These are phyloP conservation scores for Andrena bucephala DNA, from an alignment of 2,888 invertebrate species.

Conservation along the genomic window DNA sequence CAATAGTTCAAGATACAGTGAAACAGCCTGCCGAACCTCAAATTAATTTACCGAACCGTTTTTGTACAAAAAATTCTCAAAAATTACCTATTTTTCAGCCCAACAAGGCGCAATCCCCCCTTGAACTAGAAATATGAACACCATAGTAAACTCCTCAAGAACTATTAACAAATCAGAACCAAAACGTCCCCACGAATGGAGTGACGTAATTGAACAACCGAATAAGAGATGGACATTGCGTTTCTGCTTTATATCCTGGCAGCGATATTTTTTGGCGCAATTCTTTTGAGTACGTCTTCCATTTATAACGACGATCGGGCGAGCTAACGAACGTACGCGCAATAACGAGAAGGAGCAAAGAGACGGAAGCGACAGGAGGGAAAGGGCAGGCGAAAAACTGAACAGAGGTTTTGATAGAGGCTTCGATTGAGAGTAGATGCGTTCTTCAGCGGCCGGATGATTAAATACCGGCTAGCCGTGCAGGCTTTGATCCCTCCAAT, in stretches of 20 bases:
- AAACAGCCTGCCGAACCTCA: too few species aligned
- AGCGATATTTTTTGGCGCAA: too few species aligned
- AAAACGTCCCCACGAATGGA: too few species aligned
- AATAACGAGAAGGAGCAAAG: conserved; percentile 8
- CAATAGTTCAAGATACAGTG: too few species aligned
- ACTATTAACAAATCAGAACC: too few species aligned
- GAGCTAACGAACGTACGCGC: conserved; percentile 20
- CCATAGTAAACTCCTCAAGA: too few species aligned
- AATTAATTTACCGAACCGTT: too few species aligned
- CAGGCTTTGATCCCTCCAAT: conserved; percentile 76
- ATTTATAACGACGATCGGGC: conserved; percentile 6
- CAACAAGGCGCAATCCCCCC: too few species aligned
- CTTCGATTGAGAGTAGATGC: conserved; percentile 53
- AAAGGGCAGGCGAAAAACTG: conserved; percentile 39
- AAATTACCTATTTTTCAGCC: too few species aligned
- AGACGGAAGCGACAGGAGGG: background rate
- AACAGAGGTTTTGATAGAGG: conserved; percentile 48
- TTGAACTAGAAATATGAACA: too few species aligned
- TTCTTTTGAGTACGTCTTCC: background rate
- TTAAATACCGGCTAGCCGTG: conserved; percentile 69
- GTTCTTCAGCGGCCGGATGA: conserved; percentile 70
- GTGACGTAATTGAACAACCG: background rate
- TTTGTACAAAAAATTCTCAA: too few species aligned
- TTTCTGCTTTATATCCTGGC: background rate
- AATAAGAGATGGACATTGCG: background rate